Percentiles rank a stretch among this genome's conserved stretches.
phyloP scores from a whole-genome alignment of 2,113 vertebrate genomes.

The Ceyx melanurus region DNA sequence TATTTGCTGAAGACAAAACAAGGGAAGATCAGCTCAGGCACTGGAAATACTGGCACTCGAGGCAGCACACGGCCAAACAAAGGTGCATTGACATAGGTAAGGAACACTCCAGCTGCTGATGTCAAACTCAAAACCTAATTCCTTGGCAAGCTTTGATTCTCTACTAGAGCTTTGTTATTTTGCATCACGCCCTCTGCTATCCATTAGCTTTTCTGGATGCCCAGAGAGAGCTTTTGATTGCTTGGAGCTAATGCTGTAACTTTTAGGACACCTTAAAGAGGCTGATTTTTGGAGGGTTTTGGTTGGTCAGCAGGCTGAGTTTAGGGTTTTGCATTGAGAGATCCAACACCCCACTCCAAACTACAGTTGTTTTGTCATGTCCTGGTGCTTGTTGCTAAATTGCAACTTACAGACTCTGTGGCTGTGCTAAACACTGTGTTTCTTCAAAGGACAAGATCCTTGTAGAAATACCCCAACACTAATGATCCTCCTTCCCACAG shows the following conservation, averaged over 20 bases:
- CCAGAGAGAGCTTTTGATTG: neutral
- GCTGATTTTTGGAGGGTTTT: neutral
- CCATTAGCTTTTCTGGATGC: neutral
- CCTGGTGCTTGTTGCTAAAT: neutral
- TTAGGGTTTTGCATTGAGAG: neutral
- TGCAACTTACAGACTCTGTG: neutral
- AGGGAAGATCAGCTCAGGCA: constrained; percentile 95
- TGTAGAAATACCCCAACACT: neutral
- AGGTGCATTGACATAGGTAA: constrained; percentile 97
- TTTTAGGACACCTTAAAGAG: neutral
- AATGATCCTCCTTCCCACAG: neutral
- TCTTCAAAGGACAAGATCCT: neutral
- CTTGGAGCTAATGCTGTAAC: neutral
- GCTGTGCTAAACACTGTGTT: neutral
- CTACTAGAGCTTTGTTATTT: constrained; percentile 40
- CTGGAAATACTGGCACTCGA: constrained; percentile 99
- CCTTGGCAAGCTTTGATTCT: constrained; percentile 54
- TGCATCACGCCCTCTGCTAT: neutral
- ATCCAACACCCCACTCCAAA: neutral
- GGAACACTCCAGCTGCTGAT: neutral
- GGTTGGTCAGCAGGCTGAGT: neutral
- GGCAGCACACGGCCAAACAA: constrained; percentile 98
- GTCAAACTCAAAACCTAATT: constrained; percentile 37
- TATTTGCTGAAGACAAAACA: constrained; percentile 97
- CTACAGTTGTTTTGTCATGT: neutral